phyloP scores from a whole-genome alignment of 1,140 invertebrate species.

The Drosophila sproati region DNA sequence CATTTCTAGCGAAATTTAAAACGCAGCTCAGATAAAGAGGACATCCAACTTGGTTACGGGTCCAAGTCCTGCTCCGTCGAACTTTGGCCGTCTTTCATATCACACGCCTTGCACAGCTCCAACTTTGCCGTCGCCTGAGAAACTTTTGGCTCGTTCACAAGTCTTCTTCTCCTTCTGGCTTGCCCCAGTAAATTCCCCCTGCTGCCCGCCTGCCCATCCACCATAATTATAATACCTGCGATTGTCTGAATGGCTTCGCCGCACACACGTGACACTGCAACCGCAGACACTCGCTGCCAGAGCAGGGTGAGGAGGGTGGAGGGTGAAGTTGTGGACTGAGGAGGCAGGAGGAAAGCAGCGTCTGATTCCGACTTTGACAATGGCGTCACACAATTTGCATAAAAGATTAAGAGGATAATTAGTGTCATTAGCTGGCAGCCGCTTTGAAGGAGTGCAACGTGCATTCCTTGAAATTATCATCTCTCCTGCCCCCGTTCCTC shows the following conservation, averaged over 20 bases:
- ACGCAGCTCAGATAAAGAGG: slow-evolving; percentile 21
- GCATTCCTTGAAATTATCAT: slow-evolving; percentile 29
- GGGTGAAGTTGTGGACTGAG: background rate
- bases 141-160: slow-evolving; percentile 56
- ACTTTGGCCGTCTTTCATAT: slow-evolving; percentile 78
- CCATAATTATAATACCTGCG: slow-evolving; percentile 74
- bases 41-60: slow-evolving; percentile 36
- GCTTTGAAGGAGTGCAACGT: slow-evolving; percentile 28
- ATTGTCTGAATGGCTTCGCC: slow-evolving; percentile 72
- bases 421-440: slow-evolving; percentile 72
- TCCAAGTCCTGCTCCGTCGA: slow-evolving; percentile 40
- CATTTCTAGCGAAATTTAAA: slow-evolving; percentile 23
- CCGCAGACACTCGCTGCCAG: slow-evolving; percentile 46
- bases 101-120: slow-evolving; percentile 50
- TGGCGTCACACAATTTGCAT: slow-evolving; percentile 68
- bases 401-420: slow-evolving; percentile 79
- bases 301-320: background rate
- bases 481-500: background rate
- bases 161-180: background rate
- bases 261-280: slow-evolving; percentile 68
- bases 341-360: background rate
- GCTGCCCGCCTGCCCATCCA: slow-evolving; percentile 4
- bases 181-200: slow-evolving; percentile 10
- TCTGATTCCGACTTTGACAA: slow-evolving; percentile 37
- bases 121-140: slow-evolving; percentile 62